A percentile compares a stretch with the other conserved stretches of the same genome.
phyloP scores from a whole-genome alignment of 2,113 vertebrate genomes.

The Parus major region DNA sequence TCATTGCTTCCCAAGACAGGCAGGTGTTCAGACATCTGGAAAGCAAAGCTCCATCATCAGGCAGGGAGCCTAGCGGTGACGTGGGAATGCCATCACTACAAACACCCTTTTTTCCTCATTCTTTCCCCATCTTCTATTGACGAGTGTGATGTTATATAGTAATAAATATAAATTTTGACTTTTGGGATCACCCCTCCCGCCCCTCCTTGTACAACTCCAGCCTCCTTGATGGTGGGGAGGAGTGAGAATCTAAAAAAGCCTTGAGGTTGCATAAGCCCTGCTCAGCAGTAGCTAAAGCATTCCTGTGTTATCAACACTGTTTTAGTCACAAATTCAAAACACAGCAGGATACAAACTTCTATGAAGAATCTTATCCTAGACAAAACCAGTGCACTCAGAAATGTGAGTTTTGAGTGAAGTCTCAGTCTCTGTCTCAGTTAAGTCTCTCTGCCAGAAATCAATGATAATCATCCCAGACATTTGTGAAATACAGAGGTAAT shows the following conservation, averaged over 20 bases:
- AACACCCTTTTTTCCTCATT: not conserved
- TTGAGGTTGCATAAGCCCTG: not conserved
- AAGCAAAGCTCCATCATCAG: not conserved
- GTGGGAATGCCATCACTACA: accelerated
- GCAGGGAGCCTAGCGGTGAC: accelerated
- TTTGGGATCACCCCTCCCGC: not conserved
- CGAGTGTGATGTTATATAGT: not conserved
- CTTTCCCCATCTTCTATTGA: accelerated
- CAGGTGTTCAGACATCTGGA: not conserved
- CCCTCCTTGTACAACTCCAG: not conserved
- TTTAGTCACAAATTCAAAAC: not conserved
- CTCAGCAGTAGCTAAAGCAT: not conserved
- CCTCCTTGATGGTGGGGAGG: accelerated
- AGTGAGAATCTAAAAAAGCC: not conserved
- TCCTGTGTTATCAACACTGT: not conserved
- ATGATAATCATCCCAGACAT: not conserved
- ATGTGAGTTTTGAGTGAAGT: not conserved
- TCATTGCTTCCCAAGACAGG: not conserved
- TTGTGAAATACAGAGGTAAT: not conserved
- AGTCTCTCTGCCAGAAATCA: not conserved
- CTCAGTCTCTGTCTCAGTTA: not conserved
- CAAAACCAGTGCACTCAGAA: not conserved
- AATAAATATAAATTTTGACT: not conserved
- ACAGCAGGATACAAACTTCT: not conserved
- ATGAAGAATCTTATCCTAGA: not conserved